These are phyloP conservation scores for Drosophila neonasuta DNA, from an alignment of 2,888 invertebrate genomes.

Conservation along the genomic window DNA sequence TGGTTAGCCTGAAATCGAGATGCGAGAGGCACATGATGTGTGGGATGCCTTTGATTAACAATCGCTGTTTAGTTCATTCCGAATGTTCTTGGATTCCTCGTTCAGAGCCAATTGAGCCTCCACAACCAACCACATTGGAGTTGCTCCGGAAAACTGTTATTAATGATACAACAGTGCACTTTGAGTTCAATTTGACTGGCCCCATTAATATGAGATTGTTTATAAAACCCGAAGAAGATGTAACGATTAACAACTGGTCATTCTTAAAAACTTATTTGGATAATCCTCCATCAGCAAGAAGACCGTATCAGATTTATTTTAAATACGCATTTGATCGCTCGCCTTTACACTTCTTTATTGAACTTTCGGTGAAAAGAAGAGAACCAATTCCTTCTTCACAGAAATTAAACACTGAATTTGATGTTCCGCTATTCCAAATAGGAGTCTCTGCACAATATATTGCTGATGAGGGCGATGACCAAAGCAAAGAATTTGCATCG, in stretches of 20 bases:
- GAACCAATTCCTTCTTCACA: conserved; percentile 1
- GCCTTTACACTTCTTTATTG: conserved; percentile 65
- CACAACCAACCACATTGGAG: conserved; percentile 55
- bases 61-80: too few species aligned
- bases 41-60: conserved; percentile 64
- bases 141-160: conserved; percentile 57
- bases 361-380: conserved; percentile 43
- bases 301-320: conserved; percentile 69
- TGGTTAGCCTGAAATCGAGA: conserved; percentile 47
- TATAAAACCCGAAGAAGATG: conserved; percentile 64
- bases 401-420: conserved; percentile 53
- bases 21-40: conserved; percentile 73
- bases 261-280: conserved; percentile 62
- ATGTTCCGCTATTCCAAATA: conserved; percentile 76
- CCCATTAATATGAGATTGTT: conserved; percentile 73
- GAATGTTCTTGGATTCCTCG: conserved; percentile 59
- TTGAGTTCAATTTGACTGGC: conserved; percentile 64
- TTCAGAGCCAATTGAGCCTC: conserved; percentile 43
- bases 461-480: conserved; percentile 80
- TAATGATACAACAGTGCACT: conserved; percentile 47
- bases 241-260: conserved; percentile 69
- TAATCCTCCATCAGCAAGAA: conserved; percentile 36
- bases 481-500: conserved; percentile 81
- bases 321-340: conserved; percentile 61
- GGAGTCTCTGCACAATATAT: conserved; percentile 82